Percentiles rank a stretch among this genome's conserved stretches.
phyloP scores from a whole-genome alignment of 1,140 invertebrate genomes.

The Heliconius himera region DNA sequence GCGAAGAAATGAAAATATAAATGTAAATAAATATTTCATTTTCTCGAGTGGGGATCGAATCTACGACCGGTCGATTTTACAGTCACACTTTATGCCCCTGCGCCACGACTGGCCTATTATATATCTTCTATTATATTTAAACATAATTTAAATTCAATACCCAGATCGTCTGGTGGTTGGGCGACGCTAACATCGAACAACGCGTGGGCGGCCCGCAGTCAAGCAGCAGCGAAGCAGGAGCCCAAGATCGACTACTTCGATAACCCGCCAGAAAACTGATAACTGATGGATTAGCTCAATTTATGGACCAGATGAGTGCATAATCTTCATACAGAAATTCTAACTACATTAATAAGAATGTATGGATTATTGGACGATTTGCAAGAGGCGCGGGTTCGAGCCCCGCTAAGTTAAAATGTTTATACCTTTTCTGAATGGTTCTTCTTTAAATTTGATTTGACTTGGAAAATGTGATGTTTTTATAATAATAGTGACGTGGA shows the following conservation, averaged over 20 bases:
- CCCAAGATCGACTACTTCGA: conserved; percentile 74
- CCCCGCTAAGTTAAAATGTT: background rate
- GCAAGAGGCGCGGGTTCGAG: background rate
- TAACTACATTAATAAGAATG: too few species aligned
- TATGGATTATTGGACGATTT: background rate
- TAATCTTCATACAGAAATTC: background rate
- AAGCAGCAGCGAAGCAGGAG: conserved; percentile 41
- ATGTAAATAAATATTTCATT: too few species aligned
- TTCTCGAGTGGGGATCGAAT: too few species aligned
- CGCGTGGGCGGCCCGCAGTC: conserved; percentile 72
- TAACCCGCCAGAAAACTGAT: conserved; percentile 63
- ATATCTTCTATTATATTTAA: too few species aligned
- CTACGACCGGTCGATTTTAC: too few species aligned
- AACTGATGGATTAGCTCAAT: conserved; percentile 32
- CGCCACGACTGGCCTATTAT: too few species aligned
- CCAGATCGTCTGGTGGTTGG: conserved; percentile 64
- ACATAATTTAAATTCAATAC: background rate
- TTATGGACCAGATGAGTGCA: conserved; percentile 35
- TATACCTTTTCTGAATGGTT: background rate
- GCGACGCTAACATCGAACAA: conserved; percentile 70
- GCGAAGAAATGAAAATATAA: too few species aligned
- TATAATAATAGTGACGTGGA: too few species aligned
- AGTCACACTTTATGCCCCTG: too few species aligned
- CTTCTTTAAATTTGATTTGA: too few species aligned
- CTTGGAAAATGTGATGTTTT: too few species aligned